phyloP scores from a whole-genome alignment of 1,140 invertebrate species.

The Apis laboriosa region DNA sequence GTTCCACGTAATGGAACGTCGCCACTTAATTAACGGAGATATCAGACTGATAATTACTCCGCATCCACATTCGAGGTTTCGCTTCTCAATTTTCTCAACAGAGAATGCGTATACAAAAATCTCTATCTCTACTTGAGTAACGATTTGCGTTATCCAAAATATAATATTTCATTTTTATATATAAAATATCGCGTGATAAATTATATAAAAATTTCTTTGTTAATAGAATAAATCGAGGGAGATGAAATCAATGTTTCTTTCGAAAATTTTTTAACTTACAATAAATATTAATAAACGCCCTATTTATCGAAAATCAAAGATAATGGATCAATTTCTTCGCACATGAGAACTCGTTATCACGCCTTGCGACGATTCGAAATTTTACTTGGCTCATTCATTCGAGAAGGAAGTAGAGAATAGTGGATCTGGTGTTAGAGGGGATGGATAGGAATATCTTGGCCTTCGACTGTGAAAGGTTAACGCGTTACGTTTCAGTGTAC shows the following conservation, averaged over 20 bases:
- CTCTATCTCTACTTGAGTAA: neutral
- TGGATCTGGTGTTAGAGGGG: neutral
- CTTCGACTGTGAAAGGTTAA: conserved; percentile 38
- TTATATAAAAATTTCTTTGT: too few relatives aligned
- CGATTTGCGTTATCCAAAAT: too few relatives aligned
- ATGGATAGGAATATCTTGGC: conserved; percentile 9
- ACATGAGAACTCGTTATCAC: too few relatives aligned
- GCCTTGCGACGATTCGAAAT: neutral
- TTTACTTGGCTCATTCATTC: neutral
- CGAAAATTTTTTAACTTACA: too few relatives aligned
- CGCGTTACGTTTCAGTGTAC: neutral
- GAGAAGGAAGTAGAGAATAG: conserved; percentile 5
- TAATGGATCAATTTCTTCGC: too few relatives aligned
- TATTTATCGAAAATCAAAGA: too few relatives aligned
- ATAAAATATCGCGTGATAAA: too few relatives aligned
- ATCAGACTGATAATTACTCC: conserved; percentile 11
- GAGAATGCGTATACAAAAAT: neutral
- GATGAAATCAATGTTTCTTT: too few relatives aligned
- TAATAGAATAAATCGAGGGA: too few relatives aligned
- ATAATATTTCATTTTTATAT: too few relatives aligned
- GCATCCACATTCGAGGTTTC: neutral
- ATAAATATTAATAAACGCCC: too few relatives aligned
- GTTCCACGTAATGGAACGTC: neutral
- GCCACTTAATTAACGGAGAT: neutral
- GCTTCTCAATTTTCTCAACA: neutral